Conservation (phyloP, 1,140 invertebrate genomes). For the Bombus terrestris region DNA sequence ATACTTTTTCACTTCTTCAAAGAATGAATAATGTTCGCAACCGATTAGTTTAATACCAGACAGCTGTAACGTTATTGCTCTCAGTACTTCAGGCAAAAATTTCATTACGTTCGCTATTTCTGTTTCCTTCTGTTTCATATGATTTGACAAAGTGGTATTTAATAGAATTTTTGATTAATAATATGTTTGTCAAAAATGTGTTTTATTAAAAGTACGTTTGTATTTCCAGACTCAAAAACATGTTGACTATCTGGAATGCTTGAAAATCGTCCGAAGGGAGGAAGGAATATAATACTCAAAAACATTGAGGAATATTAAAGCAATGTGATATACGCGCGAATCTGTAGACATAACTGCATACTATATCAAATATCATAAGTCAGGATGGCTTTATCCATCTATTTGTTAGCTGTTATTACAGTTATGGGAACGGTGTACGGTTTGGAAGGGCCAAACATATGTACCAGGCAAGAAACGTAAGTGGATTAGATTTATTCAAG, state of each 20-base stretch:
- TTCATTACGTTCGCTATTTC: not conserved
- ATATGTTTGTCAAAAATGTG: too few species aligned
- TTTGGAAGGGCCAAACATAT: slow-evolving; percentile 79
- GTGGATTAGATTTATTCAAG: slow-evolving; percentile 18
- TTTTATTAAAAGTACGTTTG: too few species aligned
- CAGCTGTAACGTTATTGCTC: not conserved
- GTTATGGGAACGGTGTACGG: slow-evolving; percentile 41
- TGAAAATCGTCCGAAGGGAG: not conserved
- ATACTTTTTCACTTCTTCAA: not conserved
- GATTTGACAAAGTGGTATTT: not conserved
- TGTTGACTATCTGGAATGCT: not conserved
- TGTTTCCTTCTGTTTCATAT: not conserved
- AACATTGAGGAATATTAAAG: not conserved
- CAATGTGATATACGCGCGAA: slow-evolving; percentile 16
- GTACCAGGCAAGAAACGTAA: slow-evolving; percentile 77
- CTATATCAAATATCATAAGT: not conserved
- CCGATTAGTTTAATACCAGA: not conserved
- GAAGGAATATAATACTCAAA: not conserved
- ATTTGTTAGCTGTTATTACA: slow-evolving; percentile 40
- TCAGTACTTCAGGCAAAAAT: not conserved
- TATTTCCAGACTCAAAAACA: slow-evolving; percentile 13
- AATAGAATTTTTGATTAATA: not conserved
- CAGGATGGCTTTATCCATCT: slow-evolving; percentile 43
- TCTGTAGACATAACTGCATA: not conserved
- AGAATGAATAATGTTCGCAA: not conserved